Conservation (phyloP, 2,888 invertebrate species). For the Branchellion lobata region DNA sequence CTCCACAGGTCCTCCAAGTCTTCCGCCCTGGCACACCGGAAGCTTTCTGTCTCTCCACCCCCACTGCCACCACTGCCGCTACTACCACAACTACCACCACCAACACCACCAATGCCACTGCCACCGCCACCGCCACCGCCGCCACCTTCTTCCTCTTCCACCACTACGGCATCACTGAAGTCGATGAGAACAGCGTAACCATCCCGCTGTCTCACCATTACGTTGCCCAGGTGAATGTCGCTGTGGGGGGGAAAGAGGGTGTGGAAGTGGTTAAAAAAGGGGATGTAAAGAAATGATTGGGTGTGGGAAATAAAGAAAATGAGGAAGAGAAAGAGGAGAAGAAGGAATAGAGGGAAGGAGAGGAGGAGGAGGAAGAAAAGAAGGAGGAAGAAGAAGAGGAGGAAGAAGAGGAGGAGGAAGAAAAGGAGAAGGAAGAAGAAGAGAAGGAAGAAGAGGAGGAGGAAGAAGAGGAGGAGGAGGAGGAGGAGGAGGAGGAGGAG, state of each 20-base stretch:
- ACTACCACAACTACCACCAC: too few species aligned
- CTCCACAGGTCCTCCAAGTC: background rate
- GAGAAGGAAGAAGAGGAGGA: background rate
- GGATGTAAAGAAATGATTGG: background rate
- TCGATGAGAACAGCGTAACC: background rate
- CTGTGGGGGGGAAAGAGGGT: background rate
- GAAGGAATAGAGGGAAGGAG: too few species aligned
- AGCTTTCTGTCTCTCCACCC: background rate
- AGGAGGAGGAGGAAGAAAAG: slow-evolving; percentile 1
- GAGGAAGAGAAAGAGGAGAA: too few species aligned
- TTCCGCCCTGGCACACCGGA: background rate
- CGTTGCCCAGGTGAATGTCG: background rate
- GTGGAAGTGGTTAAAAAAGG: background rate
- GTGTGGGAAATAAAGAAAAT: background rate
- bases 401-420: background rate
- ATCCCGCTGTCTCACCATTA: background rate
- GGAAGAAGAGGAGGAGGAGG: background rate
- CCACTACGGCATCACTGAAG: background rate
- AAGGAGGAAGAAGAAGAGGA: too few species aligned
- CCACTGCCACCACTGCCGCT: too few species aligned
- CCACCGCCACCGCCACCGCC: too few species aligned
- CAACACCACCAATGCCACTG: too few species aligned
- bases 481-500: background rate
- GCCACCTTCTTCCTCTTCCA: background rate
- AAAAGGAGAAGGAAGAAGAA: background rate